A percentile compares a stretch with the other conserved stretches of the same genome.
Conservation (phyloP, 1,140 invertebrate genomes). For the Stenopsyche tienmushanensis region DNA sequence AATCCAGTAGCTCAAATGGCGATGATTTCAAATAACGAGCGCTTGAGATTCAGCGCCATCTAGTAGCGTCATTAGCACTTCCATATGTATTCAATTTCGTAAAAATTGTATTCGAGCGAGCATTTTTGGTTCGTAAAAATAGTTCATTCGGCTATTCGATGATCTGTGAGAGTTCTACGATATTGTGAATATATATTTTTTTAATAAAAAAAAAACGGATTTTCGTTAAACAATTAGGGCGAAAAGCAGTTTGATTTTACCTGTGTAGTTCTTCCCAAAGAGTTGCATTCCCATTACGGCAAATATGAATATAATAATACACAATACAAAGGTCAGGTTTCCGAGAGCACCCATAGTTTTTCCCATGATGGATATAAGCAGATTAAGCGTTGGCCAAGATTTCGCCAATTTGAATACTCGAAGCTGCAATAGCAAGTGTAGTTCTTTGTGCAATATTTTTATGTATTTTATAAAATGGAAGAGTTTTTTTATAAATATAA, state of each 20-base stretch:
- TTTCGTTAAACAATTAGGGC: neutral
- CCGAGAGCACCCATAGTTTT: slow-evolving; percentile 94
- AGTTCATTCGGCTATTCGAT: too few species aligned
- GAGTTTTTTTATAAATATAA: too few species aligned
- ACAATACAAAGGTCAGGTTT: slow-evolving; percentile 93
- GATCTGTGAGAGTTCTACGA: too few species aligned
- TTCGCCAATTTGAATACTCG: slow-evolving; percentile 98
- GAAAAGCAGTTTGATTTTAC: slow-evolving; percentile 56
- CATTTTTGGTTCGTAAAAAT: too few species aligned
- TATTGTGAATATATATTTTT: too few species aligned
- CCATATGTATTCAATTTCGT: too few species aligned
- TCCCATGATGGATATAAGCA: slow-evolving; percentile 96
- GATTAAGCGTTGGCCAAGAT: slow-evolving; percentile 96
- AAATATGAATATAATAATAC: slow-evolving; percentile 97
- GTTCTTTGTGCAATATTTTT: slow-evolving; percentile 36
- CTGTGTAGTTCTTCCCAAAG: slow-evolving; percentile 88
- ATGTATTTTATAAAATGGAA: too few species aligned
- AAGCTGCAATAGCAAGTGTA: slow-evolving; percentile 65
- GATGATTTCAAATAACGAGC: too few species aligned
- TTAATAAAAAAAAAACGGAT: neutral
- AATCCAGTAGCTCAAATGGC: too few species aligned
- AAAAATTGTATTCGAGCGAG: too few species aligned
- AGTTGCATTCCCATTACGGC: slow-evolving; percentile 98
- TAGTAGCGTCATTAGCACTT: too few species aligned
- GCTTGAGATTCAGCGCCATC: too few species aligned